phyloP scores from a whole-genome alignment of 1,140 invertebrate genomes.

The Drosophila cardini region DNA sequence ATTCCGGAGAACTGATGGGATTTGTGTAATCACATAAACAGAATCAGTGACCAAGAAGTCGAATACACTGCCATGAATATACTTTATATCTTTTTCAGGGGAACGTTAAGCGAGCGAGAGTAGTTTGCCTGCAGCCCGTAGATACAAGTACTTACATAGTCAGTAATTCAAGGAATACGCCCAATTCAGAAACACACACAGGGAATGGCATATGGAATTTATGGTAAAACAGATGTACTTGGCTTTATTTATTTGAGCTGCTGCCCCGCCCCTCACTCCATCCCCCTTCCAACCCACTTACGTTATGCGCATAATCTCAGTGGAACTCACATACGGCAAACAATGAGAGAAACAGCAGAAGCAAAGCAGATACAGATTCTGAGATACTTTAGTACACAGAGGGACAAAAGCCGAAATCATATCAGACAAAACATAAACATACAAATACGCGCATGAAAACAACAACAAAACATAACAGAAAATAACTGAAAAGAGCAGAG shows the following conservation, averaged over 20 bases:
- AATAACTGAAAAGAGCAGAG: slow-evolving; percentile 22
- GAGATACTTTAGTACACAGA: slow-evolving; percentile 32
- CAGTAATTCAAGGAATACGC: slow-evolving; percentile 45
- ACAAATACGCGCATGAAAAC: slow-evolving; percentile 55
- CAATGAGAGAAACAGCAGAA: not conserved
- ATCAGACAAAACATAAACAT: slow-evolving; percentile 75
- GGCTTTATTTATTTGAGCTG: slow-evolving; percentile 71
- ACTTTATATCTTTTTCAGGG: slow-evolving; percentile 3
- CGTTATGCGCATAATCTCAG: slow-evolving; percentile 69
- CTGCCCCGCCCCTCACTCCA: slow-evolving; percentile 12
- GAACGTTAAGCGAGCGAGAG: not conserved
- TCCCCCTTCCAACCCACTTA: not conserved
- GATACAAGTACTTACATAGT: slow-evolving; percentile 26
- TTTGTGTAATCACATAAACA: slow-evolving; percentile 28
- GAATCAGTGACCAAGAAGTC: slow-evolving; percentile 28
- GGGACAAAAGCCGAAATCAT: slow-evolving; percentile 77
- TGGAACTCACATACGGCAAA: slow-evolving; percentile 42
- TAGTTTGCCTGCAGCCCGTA: slow-evolving; percentile 4
- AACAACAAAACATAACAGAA: slow-evolving; percentile 43
- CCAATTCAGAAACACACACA: slow-evolving; percentile 20
- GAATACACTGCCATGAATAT: slow-evolving; percentile 9
- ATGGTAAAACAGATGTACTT: slow-evolving; percentile 80
- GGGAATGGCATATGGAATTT: slow-evolving; percentile 55
- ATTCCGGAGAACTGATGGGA: slow-evolving; percentile 2
- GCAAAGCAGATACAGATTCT: slow-evolving; percentile 22